Conservation (phyloP, 2,113 vertebrate genomes). For the Microtus oregoni region DNA sequence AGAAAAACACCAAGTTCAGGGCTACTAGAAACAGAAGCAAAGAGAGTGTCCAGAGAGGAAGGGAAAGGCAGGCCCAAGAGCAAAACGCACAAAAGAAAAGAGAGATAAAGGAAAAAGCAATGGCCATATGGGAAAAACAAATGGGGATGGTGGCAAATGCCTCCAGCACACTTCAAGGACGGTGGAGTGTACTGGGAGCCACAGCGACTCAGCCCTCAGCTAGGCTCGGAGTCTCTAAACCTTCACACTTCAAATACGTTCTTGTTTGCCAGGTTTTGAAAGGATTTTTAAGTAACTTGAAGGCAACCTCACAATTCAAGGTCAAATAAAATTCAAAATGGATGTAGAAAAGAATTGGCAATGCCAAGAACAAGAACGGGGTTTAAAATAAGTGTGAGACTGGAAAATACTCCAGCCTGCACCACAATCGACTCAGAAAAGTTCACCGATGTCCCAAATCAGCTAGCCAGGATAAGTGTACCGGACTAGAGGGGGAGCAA, state of each 20-base stretch:
- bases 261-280: slow-evolving; percentile 21
- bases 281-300: neutral
- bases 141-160: neutral
- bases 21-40: neutral
- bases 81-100: neutral
- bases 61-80: neutral
- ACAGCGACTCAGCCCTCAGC: neutral
- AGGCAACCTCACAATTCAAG: neutral
- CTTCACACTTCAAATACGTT: neutral
- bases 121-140: neutral
- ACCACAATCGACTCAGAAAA: neutral
- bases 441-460: neutral
- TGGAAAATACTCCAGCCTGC: neutral
- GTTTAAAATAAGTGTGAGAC: neutral
- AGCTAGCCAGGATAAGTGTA: neutral
- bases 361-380: neutral
- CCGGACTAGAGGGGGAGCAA: fast-evolving
- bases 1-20: neutral
- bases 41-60: neutral
- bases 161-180: neutral
- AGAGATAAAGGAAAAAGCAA: neutral
- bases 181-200: too few relatives aligned
- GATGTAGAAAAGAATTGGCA: neutral
- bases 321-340: slow-evolving; percentile 49
- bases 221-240: neutral